Percentiles rank a stretch among this genome's conserved stretches.
phyloP scores from a whole-genome alignment of 2,113 vertebrate species.

The Rhodinocichla rosea region DNA sequence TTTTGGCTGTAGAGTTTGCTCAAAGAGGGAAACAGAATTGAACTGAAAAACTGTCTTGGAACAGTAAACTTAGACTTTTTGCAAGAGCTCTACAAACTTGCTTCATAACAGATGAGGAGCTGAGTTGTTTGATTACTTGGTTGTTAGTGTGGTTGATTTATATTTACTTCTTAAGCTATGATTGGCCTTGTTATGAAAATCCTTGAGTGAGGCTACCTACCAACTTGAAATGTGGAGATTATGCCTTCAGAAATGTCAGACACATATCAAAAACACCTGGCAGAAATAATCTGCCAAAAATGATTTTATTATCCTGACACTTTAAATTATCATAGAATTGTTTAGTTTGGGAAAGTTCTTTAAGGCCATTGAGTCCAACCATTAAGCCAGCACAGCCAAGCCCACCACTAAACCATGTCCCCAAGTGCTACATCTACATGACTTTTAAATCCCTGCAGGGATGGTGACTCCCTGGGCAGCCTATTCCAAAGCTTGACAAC shows the following conservation, averaged over 20 bases:
- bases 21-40: background rate
- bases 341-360: background rate
- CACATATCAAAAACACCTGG: background rate
- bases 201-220: background rate
- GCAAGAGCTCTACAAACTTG: background rate
- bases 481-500: background rate
- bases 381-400: background rate
- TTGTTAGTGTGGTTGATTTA: background rate
- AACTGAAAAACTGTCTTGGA: background rate
- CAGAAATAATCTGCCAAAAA: background rate
- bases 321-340: background rate
- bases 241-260: background rate
- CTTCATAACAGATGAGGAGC: background rate
- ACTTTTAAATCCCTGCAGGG: background rate
- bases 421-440: rapidly evolving
- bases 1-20: background rate
- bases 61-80: background rate
- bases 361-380: background rate
- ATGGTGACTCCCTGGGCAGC: background rate
- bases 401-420: background rate
- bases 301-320: background rate
- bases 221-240: background rate
- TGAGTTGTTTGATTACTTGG: background rate
- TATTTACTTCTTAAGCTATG: background rate
- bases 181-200: background rate